Evolutionary conservation across 1,140 invertebrate species (phyloP), one percentile per base, ranked within the genome.

Genomic region (Hormaphis cornu): DNA sequence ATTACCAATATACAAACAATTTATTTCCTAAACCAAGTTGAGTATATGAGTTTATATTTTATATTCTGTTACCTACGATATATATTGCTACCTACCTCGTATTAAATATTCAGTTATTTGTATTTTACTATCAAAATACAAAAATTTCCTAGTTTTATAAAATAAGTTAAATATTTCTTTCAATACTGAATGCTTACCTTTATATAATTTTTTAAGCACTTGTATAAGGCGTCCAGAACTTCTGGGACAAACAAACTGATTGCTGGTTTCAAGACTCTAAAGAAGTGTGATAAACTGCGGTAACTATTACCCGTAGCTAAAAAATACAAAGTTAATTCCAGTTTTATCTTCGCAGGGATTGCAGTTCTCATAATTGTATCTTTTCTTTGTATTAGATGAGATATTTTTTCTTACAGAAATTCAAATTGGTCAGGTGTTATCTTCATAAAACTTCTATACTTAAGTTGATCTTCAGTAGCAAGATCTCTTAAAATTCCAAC

Each of bases 291-390:
- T 22, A 48, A 22, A 48, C 46, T 48, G 4, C 46, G 4, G 14
- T 18, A 48, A 54, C 24, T 54, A 35, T 54, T 35, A 28, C 24
- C 52, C 5, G 52, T 30, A 28, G 52, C 52, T 54, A 54, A 54
- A 35, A 30, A 54, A 28, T 14, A 30, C 22, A 54, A 35, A 18
- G 52, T 54, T 28, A 54, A n/a, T 35, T 28, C 52, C 28, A 54
- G 22, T 28, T 54, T 28, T 14, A 30, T 35, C 28, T 54, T 35
- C n/a, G 52, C 52, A 30, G 52, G 52, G n/a, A 54, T 54, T 16
- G 52, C 52, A 30, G n/a, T 14, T 54, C 52, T 54, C 52, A 54
- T 54, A 16, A 30, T 16, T 35, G 30, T 54, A 54, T 54, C 52
- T 54, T 54, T 20, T 20, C 44, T n/a, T 46, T 46, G 44, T 46